Evolutionary conservation across 1,140 invertebrate species (phyloP).

Genomic region (Drosophila melanogaster): Release_6_plus_ISO1_MT NC_004354.4:11688001-11688500

Average conservation of each 20-base stretch:
- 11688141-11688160: neutral
- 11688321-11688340: slow-evolving; percentile 28
- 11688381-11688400: slow-evolving; percentile 33
- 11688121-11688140: neutral
- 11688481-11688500: slow-evolving; percentile 13
- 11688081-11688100: slow-evolving; percentile 60
- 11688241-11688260: slow-evolving; percentile 2
- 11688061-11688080: slow-evolving; percentile 65
- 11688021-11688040: slow-evolving; percentile 1
- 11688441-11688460: slow-evolving; percentile 2
- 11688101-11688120: slow-evolving; percentile 7
- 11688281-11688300: slow-evolving; percentile 11
- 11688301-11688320: slow-evolving; percentile 17
- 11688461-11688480: slow-evolving; percentile 19
- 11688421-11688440: slow-evolving; percentile 12
- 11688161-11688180: slow-evolving; percentile 2
- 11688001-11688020: slow-evolving; percentile 45
- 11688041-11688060: neutral
- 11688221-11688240: neutral
- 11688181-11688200: slow-evolving; percentile 50
- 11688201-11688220: slow-evolving; percentile 65
- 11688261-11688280: slow-evolving; percentile 27
- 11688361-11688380: slow-evolving; percentile 4
- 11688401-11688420: slow-evolving; percentile 19
- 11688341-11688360: slow-evolving; percentile 22